Percentiles rank a stretch among this genome's conserved stretches.
Conservation (phyloP, 2,888 invertebrate species). For the Andrena haemorrhoa region DNA sequence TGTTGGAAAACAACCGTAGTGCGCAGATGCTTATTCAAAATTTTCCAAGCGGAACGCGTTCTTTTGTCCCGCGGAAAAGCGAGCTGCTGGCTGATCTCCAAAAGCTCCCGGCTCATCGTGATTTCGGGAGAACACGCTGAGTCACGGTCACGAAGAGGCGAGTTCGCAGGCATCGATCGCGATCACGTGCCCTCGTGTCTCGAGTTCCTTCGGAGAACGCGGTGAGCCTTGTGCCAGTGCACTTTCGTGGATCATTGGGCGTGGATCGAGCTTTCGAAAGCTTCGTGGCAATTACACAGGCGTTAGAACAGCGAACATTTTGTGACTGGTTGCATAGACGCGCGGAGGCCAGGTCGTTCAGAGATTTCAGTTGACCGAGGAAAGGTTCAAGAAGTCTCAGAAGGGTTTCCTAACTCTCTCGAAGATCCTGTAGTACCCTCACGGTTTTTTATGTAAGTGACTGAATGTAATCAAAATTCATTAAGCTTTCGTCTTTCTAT, state of each 20-base stretch:
- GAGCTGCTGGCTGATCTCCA: constrained; percentile 71
- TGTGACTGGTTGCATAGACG: constrained; percentile 21
- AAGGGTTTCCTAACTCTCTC: neutral
- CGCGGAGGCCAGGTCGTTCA: neutral
- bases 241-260: constrained; percentile 41
- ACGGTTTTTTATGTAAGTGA: neutral
- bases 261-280: constrained; percentile 39
- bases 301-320: neutral
- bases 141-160: constrained; percentile 75
- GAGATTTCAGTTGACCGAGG: neutral
- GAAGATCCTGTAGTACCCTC: neutral
- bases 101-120: constrained; percentile 35
- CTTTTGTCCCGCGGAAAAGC: constrained; percentile 62
- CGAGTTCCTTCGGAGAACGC: constrained; percentile 31
- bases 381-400: neutral
- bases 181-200: constrained; percentile 72
- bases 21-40: constrained; percentile 22
- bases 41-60: constrained; percentile 45
- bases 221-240: constrained; percentile 50
- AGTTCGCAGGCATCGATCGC: constrained; percentile 68
- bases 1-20: neutral
- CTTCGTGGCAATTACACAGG: constrained; percentile 13
- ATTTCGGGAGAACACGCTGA: constrained; percentile 77
- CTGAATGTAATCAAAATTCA: neutral
- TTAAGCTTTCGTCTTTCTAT: too few relatives aligned